Base-by-base conservation (phyloP, 2,113 vertebrate genomes). In the Ahaetulla prasina region DNA sequence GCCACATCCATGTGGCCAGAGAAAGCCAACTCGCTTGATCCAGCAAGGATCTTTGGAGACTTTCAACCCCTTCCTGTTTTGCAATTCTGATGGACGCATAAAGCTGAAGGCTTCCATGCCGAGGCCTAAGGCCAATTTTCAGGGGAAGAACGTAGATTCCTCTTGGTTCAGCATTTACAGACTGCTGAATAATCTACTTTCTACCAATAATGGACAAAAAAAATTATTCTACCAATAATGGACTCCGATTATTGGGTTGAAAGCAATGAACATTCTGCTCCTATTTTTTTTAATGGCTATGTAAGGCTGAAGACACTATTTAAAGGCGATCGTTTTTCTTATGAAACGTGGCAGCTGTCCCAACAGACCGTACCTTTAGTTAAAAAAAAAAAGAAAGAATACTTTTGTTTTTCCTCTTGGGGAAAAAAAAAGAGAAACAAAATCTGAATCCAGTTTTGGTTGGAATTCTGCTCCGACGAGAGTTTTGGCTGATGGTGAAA, bases 1-100 rank as follows among this genome's bases (percentile, higher is more conserved):
- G 98, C 94, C 92, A 97, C 0, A 0, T 99, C 5, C 98, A 98
- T 0, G 57, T 95, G 22, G 96, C 94, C 0, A 8, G 95, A 0
- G 47, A 95, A 91, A 53, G 9, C 25, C 96, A 95, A 7, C 68
- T 93, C 1, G 1, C 74, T 94, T 85, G 92, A 74, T 57, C 93
- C 68, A 2, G 50, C 9, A 4, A 4, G 3, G 1, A 12, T 50
- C n/a, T n/a, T 23, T 49, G 1, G 8, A 30, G 14, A 0, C 0
- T 63, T 27, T 4, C 4, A 12, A 3, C n/a, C 14, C n/a, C 4
- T 35, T 18, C 63, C n/a, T 20, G 0, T n/a, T 39, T 39, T 80
- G n/a, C 16, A 2, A 39, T 80, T 52, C 2, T 6, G 3, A 20
- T 39, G 20, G 30, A 23, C 10, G 10, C 16, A 55, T n/a, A 2